Evolutionary conservation across 2,797 vertebrate species (phyloP), one percentile per base, ranked within the genome.

Genomic region (Percopsis omiscomaycus): DNA sequence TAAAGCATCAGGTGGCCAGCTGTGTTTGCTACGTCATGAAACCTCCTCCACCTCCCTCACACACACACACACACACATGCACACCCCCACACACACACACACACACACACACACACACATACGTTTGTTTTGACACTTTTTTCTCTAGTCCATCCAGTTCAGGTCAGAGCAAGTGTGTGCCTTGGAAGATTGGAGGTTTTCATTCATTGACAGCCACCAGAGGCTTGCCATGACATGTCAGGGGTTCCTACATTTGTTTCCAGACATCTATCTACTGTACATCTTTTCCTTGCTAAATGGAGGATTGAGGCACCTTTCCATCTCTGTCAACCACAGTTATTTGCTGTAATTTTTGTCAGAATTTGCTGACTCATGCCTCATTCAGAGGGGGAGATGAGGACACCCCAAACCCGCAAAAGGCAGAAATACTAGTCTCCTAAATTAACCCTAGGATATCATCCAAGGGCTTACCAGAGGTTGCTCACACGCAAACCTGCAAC

Each of bases 1-100:
- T 55, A 64, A 65, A 62, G 69, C 83, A 82, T 82, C 75, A 89
- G 79, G 69, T 81, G 70, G 57, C 75, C 89, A 88, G 83, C 89
- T 91, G 86, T 88, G 84, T 89, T 85, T 88, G 74, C 57, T 71
- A 51, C 62, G 60, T 72, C 57, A 37, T 49, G 68, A 69, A 13
- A 65, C 46, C 11, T 59, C 16, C 42, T 29, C 48, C 28, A 12
- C 1, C 6, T 59, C 46, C 51, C 62, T 65, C 55, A 62, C 64
- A 66, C 61, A 32, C 16, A 22, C 22, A 54, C 12, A 56, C 4
- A 9, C 45, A 59, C 45, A 15, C 22, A 61, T 14, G 1, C 44
- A 45, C 49, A 27, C 60, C 13, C 45, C 14, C 49, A 27, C 47
- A 45, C 47, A 49, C 16, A 10, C 51, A 44, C 59, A 45, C 32